phyloP scores from a whole-genome alignment of 2,888 invertebrate genomes.

The Horisme vitalbata region DNA sequence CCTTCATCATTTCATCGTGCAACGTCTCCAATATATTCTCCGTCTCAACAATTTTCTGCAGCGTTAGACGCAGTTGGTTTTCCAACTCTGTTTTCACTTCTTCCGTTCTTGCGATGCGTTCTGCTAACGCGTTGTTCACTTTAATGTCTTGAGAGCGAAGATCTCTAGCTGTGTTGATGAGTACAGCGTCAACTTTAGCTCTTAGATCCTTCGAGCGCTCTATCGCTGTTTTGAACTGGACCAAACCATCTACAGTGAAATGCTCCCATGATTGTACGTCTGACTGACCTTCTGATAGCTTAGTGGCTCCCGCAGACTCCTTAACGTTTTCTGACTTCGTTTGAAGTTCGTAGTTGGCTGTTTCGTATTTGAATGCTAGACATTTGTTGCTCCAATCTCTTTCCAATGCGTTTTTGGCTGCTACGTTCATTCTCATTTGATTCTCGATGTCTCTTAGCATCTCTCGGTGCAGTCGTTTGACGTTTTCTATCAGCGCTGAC shows the following conservation, averaged over 20 bases:
- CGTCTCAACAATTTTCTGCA: constrained; percentile 68
- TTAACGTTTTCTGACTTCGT: constrained; percentile 87
- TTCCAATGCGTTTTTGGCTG: constrained; percentile 90
- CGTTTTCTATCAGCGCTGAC: constrained; percentile 87
- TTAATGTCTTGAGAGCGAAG: constrained; percentile 90
- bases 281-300: constrained; percentile 91
- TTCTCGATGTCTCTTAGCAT: constrained; percentile 86
- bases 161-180: constrained; percentile 90
- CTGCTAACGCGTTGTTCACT: constrained; percentile 88
- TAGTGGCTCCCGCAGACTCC: constrained; percentile 90
- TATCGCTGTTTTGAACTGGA: constrained; percentile 88
- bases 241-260: constrained; percentile 88
- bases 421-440: constrained; percentile 88
- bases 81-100: constrained; percentile 88
- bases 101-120: constrained; percentile 89
- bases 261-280: constrained; percentile 92
- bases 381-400: constrained; percentile 95
- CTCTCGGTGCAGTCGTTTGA: constrained; percentile 84
- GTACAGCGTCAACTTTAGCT: constrained; percentile 86
- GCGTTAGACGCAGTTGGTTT: constrained; percentile 83
- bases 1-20: constrained; percentile 69
- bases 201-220: constrained; percentile 88
- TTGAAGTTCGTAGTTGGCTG: constrained; percentile 86
- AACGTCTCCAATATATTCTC: constrained; percentile 69
- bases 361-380: constrained; percentile 90